Evolutionary conservation across 2,113 vertebrate genomes (phyloP).

Genomic region (Coptodon bakossiorum): DNA sequence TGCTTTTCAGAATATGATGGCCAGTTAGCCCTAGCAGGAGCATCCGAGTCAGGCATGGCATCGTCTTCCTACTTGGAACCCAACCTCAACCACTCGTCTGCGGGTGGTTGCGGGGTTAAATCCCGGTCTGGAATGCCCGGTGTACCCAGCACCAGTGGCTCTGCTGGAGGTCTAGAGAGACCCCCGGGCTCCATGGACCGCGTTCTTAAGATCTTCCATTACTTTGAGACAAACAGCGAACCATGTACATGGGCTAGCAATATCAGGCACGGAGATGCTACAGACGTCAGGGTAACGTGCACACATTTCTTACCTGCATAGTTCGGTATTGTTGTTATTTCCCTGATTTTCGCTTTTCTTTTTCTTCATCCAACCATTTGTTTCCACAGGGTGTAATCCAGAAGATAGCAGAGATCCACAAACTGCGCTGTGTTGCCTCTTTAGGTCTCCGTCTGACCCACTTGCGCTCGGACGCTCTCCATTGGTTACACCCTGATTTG

Average conservation of each 20-base stretch:
- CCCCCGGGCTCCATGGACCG: constrained; percentile 86
- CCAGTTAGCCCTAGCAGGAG: constrained; percentile 88
- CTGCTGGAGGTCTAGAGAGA: constrained; percentile 82
- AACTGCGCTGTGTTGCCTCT: constrained; percentile 89
- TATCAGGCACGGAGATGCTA: constrained; percentile 94
- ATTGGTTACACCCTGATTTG: constrained; percentile 96
- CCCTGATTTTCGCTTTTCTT: background rate
- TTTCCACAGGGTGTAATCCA: constrained; percentile 90
- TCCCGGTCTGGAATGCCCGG: constrained; percentile 76
- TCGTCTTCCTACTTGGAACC: constrained; percentile 96
- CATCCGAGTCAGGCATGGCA: constrained; percentile 85
- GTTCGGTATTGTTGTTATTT: background rate
- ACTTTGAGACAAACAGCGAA: constrained; percentile 91
- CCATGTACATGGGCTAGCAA: constrained; percentile 92
- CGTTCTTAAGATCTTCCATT: constrained; percentile 94
- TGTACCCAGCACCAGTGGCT: constrained; percentile 67
- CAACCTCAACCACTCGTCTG: constrained; percentile 83
- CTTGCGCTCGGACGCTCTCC: constrained; percentile 87
- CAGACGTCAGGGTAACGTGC: constrained; percentile 86
- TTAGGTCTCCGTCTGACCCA: constrained; percentile 93
- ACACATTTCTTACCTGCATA: background rate
- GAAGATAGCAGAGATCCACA: constrained; percentile 96
- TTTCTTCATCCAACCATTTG: background rate
- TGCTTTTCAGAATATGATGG: constrained; percentile 87
- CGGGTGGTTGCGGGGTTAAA: constrained; percentile 83